Percentiles rank a stretch among this genome's conserved stretches.
Conservation (phyloP, 2,888 invertebrate species). For the Lasioglossum pauxillum region DNA sequence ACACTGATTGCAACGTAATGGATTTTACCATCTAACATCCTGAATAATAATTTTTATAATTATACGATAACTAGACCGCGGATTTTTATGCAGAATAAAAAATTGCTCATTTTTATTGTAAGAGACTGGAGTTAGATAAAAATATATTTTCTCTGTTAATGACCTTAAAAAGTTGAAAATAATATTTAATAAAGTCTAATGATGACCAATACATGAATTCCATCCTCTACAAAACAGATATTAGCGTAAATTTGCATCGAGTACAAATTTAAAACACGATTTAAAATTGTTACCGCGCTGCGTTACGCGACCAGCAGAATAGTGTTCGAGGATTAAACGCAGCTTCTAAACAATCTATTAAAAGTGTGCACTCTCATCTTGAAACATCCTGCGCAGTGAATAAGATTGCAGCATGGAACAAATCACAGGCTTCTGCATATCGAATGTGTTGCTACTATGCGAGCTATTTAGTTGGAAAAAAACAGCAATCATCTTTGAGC, state of each 20-base stretch:
- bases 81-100: too few relatives aligned
- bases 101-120: too few relatives aligned
- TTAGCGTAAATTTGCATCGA: neutral
- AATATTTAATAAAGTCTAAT: too few relatives aligned
- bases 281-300: neutral
- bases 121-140: too few relatives aligned
- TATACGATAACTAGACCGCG: neutral
- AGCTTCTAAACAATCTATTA: neutral
- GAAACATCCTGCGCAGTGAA: neutral
- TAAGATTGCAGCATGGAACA: slow-evolving; percentile 7
- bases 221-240: neutral
- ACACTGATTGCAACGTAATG: neutral
- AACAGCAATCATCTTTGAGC: neutral
- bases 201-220: neutral
- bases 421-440: neutral
- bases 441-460: neutral
- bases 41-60: neutral
- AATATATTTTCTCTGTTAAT: too few relatives aligned
- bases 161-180: too few relatives aligned
- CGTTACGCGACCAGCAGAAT: neutral
- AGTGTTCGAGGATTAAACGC: neutral
- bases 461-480: neutral
- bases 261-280: neutral
- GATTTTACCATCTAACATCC: neutral
- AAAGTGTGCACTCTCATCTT: neutral